Evolutionary conservation across 92 coral and sea anemone genomes (phyloP).

Genomic region (Palythoa caribaeorum): DNA sequence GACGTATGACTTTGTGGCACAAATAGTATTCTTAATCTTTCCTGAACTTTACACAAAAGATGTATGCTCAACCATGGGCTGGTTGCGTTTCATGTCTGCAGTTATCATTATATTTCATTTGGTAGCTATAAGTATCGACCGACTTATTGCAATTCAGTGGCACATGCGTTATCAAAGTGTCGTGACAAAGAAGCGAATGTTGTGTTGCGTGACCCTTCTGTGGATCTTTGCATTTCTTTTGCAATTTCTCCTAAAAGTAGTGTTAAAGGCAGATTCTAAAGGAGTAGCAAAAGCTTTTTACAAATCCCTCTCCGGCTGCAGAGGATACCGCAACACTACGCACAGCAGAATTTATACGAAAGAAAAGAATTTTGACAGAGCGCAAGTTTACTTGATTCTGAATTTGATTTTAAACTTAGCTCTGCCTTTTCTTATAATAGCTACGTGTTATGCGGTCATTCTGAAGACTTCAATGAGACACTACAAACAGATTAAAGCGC

Average conservation of each 20-base stretch:
- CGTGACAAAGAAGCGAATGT: constrained; percentile 18
- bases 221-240: neutral
- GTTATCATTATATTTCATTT: constrained; percentile 36
- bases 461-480: neutral
- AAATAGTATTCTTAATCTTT: neutral
- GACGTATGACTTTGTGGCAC: neutral
- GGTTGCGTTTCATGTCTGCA: neutral
- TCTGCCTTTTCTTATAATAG: constrained; percentile 16
- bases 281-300: neutral
- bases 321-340: neutral
- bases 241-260: neutral
- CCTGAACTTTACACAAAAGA: neutral
- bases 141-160: constrained; percentile 36
- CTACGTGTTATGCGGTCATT: neutral
- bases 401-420: neutral
- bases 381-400: neutral
- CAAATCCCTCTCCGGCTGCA: neutral
- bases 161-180: constrained; percentile 23
- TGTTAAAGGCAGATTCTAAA: neutral
- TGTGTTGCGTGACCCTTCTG: neutral
- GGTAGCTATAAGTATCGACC: constrained; percentile 18
- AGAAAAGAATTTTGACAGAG: neutral
- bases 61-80: neutral
- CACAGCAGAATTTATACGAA: neutral
- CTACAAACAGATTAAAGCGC: neutral